Conservation (phyloP, 2,113 vertebrate genomes). For the Sisor rabdophorus region DNA sequence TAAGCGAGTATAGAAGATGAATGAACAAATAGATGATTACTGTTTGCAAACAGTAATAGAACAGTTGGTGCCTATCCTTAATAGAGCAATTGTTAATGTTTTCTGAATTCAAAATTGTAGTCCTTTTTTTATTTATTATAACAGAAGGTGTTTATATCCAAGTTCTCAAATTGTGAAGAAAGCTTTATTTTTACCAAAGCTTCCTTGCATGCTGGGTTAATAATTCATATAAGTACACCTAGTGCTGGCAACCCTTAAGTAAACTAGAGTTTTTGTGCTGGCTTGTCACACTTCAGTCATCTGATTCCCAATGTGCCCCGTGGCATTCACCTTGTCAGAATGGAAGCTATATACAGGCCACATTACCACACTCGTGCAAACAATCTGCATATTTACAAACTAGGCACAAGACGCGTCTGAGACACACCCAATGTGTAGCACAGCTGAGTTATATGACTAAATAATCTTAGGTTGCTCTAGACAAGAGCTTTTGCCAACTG, state of each 20-base stretch:
- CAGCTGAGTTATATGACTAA: neutral
- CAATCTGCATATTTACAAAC: constrained; percentile 3
- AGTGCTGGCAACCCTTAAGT: constrained; percentile 60
- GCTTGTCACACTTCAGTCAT: constrained; percentile 68
- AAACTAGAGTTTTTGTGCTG: constrained; percentile 66
- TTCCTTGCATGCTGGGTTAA: constrained; percentile 18
- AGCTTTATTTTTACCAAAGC: constrained; percentile 4
- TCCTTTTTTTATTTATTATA: neutral
- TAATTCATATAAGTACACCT: constrained; percentile 56
- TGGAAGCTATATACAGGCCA: constrained; percentile 36
- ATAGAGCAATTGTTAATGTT: neutral
- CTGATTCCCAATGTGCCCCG: constrained; percentile 58
- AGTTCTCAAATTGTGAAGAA: neutral
- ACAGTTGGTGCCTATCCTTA: neutral
- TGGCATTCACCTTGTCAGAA: constrained; percentile 42
- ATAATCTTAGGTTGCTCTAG: neutral
- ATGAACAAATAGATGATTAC: constrained; percentile 2
- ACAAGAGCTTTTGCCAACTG: no score
- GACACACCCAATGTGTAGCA: neutral
- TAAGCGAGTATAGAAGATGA: no score
- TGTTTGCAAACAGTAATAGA: constrained; percentile 1
- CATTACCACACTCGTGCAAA: neutral
- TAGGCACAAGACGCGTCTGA: neutral
- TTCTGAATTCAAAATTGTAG: neutral
- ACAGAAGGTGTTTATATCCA: neutral